Base-by-base conservation (phyloP, 2,888 invertebrate genomes). In the Erannis defoliaria region DNA sequence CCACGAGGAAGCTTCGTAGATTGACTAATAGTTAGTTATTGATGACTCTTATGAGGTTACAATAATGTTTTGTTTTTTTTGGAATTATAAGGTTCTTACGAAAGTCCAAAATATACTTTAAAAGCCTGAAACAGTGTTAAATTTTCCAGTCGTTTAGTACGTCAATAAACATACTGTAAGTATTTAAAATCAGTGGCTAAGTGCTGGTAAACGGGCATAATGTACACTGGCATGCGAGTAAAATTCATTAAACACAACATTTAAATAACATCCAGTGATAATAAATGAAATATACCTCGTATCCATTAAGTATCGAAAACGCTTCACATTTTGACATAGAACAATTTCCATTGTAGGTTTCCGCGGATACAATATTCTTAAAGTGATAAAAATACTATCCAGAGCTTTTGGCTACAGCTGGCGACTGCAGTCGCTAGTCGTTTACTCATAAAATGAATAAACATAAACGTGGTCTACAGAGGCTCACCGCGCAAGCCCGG, bases 391-490 rank as follows among this genome's bases (percentile, higher is more conserved):
- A 53, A 6, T 29, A 38, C 10, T 10, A 35, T 35, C 31, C 19
- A 43, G 40, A 61, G 23, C 35, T 42, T 51, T 50, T 58, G 55
- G 40, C 29, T 40, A 38, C 51, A 51, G 51, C 64, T 62, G 50
- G 64, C 46, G 56, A 60, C 66, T 70, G 65, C 66, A 67, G 65
- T 62, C 59, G 66, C 65, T 62, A 62, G 65, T 62, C 62, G 65
- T 70, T 60, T 65, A 61, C 63, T 60, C 68, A 62, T 67, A 67
- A 69, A 72, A 72, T 71, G 64, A 68, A 70, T 72, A 71, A 74
- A 74, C 71, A 70, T 70, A 62, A 65, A 67, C 66, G 74, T 71
- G 68, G 68, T 66, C 51, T 61, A 59, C 56, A 53, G 54, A 49
- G 55, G 55, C 38, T 18, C 23, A 46, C 50, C 53, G 69, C 76